Evolutionary conservation across 1,140 invertebrate species (phyloP), one percentile per base, ranked within the genome.

Genomic region (Eumaeus atala): DNA sequence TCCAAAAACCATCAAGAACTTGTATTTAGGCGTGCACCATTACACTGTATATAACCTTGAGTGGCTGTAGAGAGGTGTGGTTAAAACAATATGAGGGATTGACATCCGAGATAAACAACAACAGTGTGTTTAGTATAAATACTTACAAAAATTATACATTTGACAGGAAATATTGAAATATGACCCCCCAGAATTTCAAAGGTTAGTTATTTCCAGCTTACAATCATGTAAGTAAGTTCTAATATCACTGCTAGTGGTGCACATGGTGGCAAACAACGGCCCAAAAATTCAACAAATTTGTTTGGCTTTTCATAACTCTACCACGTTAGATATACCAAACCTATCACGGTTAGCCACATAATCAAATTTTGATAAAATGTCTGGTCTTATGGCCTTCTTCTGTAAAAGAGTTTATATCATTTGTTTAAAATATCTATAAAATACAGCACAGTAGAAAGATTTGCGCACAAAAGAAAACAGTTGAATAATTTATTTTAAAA

Each of bases 91-190:
- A 28, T 28, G 6, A 3, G 21, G 6, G 21, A 28, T 28, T 28
- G 21, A 28, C 6, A 6, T 28, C 2, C 6, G 21, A 3, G 2
- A 28, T 28, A 28, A 3, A 28, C 21, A 3, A 28, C 21, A 28
- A 28, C 6, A 28, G 21, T 28, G 21, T 28, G 6, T 28, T 28
- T 28, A 3, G 6, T 28, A 28, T 28, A 28, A 5, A 36, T 9
- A 59, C 61, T 61, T 55, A 72, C 67, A 42, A 55, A 58, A 44
- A 54, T 51, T 11, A 72, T 33, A 33, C 36, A 48, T 16, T 58
- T 58, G 17, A 61, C 65, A 14, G 71, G 67, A 44, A 65, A 38
- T 9, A 70, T 61, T 1, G 66, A 58, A 21, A 68, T 61, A 36
- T 70, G 64, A 3, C 54, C 61, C 0, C 64, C 64, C 47, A 67